phyloP scores from a whole-genome alignment of 2,797 vertebrate genomes.

The Paguma larvata region DNA sequence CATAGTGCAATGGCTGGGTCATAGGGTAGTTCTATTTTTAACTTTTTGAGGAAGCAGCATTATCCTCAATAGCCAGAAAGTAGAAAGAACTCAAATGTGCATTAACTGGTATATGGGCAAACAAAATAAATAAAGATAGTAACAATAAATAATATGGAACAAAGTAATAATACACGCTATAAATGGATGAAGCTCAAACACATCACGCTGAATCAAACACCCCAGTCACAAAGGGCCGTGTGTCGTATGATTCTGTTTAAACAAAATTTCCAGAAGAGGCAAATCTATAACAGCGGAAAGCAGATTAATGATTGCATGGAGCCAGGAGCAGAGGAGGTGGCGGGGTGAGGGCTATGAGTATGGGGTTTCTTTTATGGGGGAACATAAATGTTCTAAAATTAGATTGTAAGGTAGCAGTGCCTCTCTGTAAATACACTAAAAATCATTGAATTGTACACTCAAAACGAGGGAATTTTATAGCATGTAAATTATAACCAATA shows the following conservation, averaged over 20 bases:
- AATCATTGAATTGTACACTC: background rate
- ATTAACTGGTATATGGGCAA: background rate
- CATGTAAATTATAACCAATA: conserved; percentile 2
- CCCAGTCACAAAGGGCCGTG: background rate
- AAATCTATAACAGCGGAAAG: background rate
- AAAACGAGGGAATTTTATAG: background rate
- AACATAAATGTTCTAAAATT: conserved; percentile 43
- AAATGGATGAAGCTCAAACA: background rate
- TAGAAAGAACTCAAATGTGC: background rate
- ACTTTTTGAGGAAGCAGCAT: too few relatives aligned
- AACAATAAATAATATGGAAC: background rate
- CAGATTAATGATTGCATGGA: background rate
- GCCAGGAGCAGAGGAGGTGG: background rate
- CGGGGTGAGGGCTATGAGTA: background rate
- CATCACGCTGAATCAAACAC: conserved; percentile 29
- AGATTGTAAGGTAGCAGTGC: background rate
- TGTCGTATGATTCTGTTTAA: background rate
- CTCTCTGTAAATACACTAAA: conserved; percentile 59
- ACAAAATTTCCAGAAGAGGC: background rate
- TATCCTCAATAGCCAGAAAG: background rate
- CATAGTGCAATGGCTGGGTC: too few relatives aligned
- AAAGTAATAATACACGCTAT: background rate
- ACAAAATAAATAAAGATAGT: background rate
- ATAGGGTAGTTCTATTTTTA: too few relatives aligned
- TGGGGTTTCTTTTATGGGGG: background rate